Evolutionary conservation across 2,888 invertebrate genomes (phyloP).

Genomic region (Micoletzkya japonica): DNA sequence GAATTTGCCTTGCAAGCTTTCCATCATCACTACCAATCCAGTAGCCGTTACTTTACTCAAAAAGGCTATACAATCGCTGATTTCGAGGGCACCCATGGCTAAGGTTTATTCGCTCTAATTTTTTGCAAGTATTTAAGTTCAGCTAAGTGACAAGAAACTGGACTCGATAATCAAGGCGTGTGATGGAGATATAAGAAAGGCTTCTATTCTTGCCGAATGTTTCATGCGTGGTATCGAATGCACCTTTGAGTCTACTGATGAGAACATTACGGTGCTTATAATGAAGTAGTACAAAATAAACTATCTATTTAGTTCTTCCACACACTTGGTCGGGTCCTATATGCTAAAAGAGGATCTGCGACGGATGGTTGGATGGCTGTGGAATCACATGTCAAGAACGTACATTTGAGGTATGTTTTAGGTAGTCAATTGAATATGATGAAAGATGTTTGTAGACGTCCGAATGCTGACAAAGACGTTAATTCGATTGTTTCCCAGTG

Average conservation of each 20-base stretch:
- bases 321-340: constrained; percentile 12
- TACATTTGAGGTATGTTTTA: constrained; percentile 7
- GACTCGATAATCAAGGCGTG: background rate
- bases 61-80: constrained; percentile 3
- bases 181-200: constrained; percentile 23
- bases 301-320: constrained; percentile 18
- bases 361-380: background rate
- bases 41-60: constrained; percentile 2
- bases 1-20: background rate
- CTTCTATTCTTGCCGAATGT: constrained; percentile 2
- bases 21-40: constrained; percentile 21
- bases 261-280: background rate
- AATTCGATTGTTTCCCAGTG: too few relatives aligned
- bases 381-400: background rate
- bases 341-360: constrained; percentile 17
- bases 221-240: background rate
- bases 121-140: background rate
- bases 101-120: background rate
- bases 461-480: too few relatives aligned
- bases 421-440: too few relatives aligned
- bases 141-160: constrained; percentile 19
- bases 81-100: constrained; percentile 1
- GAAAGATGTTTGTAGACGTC: too few relatives aligned
- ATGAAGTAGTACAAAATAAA: background rate
- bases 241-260: constrained; percentile 7